These are phyloP conservation scores for Otocyon megalotis DNA, from an alignment of 2,113 vertebrate genomes.

Conservation along the genomic window DNA sequence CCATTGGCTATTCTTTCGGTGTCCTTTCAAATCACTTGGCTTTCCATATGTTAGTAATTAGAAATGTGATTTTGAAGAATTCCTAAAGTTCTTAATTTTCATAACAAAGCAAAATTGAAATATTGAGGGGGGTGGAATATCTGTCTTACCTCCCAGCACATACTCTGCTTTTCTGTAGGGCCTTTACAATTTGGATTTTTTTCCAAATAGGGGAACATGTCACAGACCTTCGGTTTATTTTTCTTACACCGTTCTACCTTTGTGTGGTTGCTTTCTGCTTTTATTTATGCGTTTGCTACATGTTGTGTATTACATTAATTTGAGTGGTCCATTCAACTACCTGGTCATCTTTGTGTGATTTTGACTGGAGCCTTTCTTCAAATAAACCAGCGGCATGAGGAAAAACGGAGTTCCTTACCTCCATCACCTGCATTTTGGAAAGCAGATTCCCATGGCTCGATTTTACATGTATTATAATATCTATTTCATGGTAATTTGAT, in stretches of 20 bases:
- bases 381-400: background rate
- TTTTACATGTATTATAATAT: background rate
- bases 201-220: background rate
- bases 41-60: slow-evolving; percentile 25
- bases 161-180: background rate
- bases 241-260: background rate
- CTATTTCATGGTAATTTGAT: background rate
- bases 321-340: background rate
- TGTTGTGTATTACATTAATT: background rate
- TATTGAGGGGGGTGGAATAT: background rate
- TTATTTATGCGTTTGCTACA: background rate
- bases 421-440: background rate
- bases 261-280: background rate
- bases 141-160: background rate
- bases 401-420: background rate
- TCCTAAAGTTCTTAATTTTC: slow-evolving; percentile 4
- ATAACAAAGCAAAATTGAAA: slow-evolving; percentile 1
- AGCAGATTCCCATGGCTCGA: background rate
- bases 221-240: background rate
- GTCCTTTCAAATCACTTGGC: background rate
- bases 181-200: background rate
- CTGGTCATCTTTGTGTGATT: background rate
- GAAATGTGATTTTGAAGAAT: slow-evolving; percentile 23
- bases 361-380: background rate
- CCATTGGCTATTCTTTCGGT: background rate